A percentile compares a stretch with the other conserved stretches of the same genome.
Conservation (phyloP, 2,888 invertebrate genomes). For the Drosophila algonquin region DNA sequence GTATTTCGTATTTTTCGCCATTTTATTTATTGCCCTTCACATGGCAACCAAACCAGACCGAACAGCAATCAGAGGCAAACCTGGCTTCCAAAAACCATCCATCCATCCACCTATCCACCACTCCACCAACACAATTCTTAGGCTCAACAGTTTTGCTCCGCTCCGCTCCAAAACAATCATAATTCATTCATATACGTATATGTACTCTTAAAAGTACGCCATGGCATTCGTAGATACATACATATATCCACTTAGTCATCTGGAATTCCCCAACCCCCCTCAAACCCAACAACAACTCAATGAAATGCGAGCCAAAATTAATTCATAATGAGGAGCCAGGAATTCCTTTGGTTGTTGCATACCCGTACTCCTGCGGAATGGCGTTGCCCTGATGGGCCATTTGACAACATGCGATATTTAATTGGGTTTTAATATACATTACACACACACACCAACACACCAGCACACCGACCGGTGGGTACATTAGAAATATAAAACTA, state of each 20-base stretch:
- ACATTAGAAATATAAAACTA: constrained; percentile 40
- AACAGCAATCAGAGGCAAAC: background rate
- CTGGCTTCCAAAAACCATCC: constrained; percentile 4
- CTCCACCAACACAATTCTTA: background rate
- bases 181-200: constrained; percentile 69
- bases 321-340: constrained; percentile 61
- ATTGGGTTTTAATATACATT: constrained; percentile 66
- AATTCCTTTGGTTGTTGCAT: constrained; percentile 40
- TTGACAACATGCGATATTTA: constrained; percentile 73
- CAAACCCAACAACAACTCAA: constrained; percentile 1
- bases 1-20: constrained; percentile 75
- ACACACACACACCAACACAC: background rate
- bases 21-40: constrained; percentile 76
- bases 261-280: constrained; percentile 10
- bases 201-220: constrained; percentile 21
- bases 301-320: constrained; percentile 64
- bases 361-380: constrained; percentile 22
- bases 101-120: constrained; percentile 1
- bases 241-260: constrained; percentile 59
- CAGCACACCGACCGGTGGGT: background rate
- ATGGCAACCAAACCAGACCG: constrained; percentile 56
- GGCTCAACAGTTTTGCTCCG: constrained; percentile 59
- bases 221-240: constrained; percentile 27
- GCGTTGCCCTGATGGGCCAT: constrained; percentile 43
- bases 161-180: constrained; percentile 60